Percentiles rank a stretch among this genome's conserved stretches.
Conservation (phyloP, 2,797 vertebrate species). For the Odontamblyopus rebecca region DNA sequence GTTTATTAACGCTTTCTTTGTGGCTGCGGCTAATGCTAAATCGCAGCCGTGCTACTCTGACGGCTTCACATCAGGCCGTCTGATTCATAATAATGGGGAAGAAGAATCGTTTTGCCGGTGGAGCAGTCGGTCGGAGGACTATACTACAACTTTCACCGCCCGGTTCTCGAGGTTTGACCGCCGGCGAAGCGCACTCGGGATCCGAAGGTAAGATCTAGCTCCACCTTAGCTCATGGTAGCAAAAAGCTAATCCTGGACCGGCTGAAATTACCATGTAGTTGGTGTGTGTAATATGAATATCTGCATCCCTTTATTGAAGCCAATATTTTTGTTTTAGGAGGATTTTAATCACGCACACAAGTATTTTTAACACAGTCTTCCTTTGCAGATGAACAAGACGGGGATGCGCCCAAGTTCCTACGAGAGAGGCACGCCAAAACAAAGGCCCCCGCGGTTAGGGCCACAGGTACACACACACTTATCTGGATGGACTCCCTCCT, state of each 20-base stretch:
- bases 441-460: slow-evolving; percentile 81
- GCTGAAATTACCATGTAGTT: neutral
- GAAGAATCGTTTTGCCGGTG: slow-evolving; percentile 82
- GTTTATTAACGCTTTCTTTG: slow-evolving; percentile 21
- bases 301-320: neutral
- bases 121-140: slow-evolving; percentile 86
- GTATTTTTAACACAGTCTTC: neutral
- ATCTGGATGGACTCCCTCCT: neutral
- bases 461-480: slow-evolving; percentile 81
- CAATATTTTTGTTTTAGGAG: neutral
- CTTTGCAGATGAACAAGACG: slow-evolving; percentile 85
- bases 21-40: slow-evolving; percentile 14
- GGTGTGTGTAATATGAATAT: neutral
- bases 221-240: neutral
- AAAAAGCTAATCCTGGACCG: neutral
- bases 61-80: slow-evolving; percentile 12
- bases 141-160: slow-evolving; percentile 92
- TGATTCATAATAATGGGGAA: slow-evolving; percentile 83
- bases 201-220: slow-evolving; percentile 72
- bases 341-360: neutral
- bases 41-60: neutral
- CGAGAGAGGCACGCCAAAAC: slow-evolving; percentile 36
- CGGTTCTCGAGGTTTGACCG: slow-evolving; percentile 71
- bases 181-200: slow-evolving; percentile 76
- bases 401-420: slow-evolving; percentile 72